Base-by-base conservation (phyloP, 1,140 invertebrate species). In the Aleiodes sp. region DNA sequence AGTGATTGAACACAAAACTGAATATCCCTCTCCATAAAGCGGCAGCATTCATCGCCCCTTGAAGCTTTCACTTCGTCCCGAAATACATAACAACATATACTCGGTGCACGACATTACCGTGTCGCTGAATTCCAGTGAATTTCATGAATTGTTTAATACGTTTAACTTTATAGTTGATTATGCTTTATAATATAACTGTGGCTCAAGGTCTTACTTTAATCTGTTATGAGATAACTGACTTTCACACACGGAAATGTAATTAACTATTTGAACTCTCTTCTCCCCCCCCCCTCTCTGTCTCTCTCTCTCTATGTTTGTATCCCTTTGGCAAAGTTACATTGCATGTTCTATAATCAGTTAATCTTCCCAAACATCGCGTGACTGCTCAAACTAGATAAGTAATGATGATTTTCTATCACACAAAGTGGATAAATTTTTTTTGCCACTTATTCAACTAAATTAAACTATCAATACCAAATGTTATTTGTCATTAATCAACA, bases 271-370 rank as follows among this genome's bases (percentile, higher is more conserved):
- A 33, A 14, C n/a, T 59, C 24, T n/a, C 26, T 64, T 9, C 21
- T 41, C 46, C 63, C 37, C 35, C 14, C 41, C 46, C 41, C 29
- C 41, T 46, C 2, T 65, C 37, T 1, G 12, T 66, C 46, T 66
- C 64, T n/a, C 19, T 8, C 41, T 35, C 28, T 2, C 2, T 10
- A 12, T 63, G 29, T 63, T 19, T 35, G 14, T 35, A 28, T 63
- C 67, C 14, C 33, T 29, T 16, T 67, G 16, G 14, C 6, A 12
- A 66, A 56, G 57, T 46, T 24, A 19, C 46, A 8, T 4, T 52
- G 46, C 46, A 24, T 52, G 46, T 52, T 52, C 19, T 24, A 52
- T 52, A 43, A 68, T 31, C 28, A 29, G 64, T 52, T 66, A 57
- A 37, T 56, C 39, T 21, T 12, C 46, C 16, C n/a, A 35, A 56